phyloP scores from a whole-genome alignment of 1,140 invertebrate species.

The Sycobia sp. region DNA sequence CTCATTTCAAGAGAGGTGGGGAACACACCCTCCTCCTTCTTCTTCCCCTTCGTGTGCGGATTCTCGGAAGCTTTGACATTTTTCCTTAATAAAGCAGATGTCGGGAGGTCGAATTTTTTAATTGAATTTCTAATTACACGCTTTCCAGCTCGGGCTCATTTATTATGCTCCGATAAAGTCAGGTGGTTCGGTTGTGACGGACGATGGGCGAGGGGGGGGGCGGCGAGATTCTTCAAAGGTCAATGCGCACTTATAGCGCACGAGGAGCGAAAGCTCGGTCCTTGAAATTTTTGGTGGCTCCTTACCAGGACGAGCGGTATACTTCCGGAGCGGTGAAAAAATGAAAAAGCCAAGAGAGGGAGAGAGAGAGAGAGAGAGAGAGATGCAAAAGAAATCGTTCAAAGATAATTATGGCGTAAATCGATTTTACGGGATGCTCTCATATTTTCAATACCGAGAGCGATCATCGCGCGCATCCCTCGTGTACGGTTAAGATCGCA shows the following conservation, averaged over 20 bases:
- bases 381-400: not conserved
- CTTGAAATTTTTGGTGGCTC: not conserved
- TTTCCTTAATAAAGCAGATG: conserved; percentile 4
- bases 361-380: not conserved
- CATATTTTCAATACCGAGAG: no score
- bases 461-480: no score
- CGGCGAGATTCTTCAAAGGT: conserved; percentile 15
- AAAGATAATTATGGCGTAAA: not conserved
- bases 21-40: not conserved
- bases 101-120: conserved; percentile 9
- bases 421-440: no score
- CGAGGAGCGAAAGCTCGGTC: not conserved
- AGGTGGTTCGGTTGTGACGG: no score
- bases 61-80: conserved; percentile 24
- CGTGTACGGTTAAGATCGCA: no score
- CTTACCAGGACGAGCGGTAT: no score
- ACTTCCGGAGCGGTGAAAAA: not conserved
- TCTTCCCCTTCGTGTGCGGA: not conserved
- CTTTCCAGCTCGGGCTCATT: not conserved
- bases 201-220: no score
- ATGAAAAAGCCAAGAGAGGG: not conserved
- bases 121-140: conserved; percentile 29
- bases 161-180: conserved; percentile 9
- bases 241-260: not conserved
- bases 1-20: no score